Percentiles rank a stretch among this genome's conserved stretches.
These are phyloP conservation scores for Balaeniceps rex DNA, from an alignment of 2,113 vertebrate genomes.

Conservation along the genomic window DNA sequence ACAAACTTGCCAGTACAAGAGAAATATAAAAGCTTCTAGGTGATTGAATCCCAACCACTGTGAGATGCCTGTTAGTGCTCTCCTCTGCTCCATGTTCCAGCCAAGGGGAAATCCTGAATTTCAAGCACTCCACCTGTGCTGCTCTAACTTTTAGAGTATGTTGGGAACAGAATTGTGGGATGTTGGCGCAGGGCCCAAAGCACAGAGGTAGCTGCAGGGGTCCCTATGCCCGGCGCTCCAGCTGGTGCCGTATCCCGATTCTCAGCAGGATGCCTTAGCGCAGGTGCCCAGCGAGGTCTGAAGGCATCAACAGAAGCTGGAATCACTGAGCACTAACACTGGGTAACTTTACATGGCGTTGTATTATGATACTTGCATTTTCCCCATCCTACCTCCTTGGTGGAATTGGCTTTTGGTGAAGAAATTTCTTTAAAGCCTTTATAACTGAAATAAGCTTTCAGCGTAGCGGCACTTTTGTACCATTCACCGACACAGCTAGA, in stretches of 20 bases:
- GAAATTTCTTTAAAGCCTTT: not conserved
- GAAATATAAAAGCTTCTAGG: not conserved
- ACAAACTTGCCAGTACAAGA: not conserved
- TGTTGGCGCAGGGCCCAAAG: not conserved
- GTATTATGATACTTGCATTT: not conserved
- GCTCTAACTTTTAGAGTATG: not conserved
- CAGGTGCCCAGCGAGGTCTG: not conserved
- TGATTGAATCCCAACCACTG: not conserved
- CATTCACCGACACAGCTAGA: not conserved
- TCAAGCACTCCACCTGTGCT: not conserved
- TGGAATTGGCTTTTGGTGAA: not conserved
- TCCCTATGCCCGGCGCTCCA: accelerated
- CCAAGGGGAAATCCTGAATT: not conserved
- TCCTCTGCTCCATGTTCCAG: not conserved
- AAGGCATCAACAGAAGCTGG: not conserved
- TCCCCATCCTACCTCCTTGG: not conserved
- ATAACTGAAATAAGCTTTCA: not conserved
- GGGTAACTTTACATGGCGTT: not conserved
- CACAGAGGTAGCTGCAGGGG: not conserved
- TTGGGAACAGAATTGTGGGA: not conserved
- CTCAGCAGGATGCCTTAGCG: not conserved
- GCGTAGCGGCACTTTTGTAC: not conserved
- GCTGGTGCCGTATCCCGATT: too few species aligned
- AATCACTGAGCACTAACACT: not conserved
- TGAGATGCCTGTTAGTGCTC: not conserved